Evolutionary conservation across 2,888 invertebrate species (phyloP), one percentile per base, ranked within the genome.

Genomic region (Drosophila multiciliata): DNA sequence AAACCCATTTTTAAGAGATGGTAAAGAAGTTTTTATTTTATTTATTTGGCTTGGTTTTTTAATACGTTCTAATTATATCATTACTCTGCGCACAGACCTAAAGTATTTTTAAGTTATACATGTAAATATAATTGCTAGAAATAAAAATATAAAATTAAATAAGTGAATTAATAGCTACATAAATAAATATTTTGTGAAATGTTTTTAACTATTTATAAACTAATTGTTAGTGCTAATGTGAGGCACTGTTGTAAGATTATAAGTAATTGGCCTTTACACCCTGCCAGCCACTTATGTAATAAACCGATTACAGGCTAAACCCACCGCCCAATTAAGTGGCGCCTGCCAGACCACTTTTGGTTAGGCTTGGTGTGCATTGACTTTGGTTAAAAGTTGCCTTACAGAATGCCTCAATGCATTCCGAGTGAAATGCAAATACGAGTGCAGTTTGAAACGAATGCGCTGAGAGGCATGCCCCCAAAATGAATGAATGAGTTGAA

Each of bases 301-400:
- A 35, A 53, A 32, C 20, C 35, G 49, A 54, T 64, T 52, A 49
- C 26, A 40, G 33, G 29, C 55, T 8, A 32, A 53, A 26, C 29
- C 52, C 20, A 54, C 54, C 54, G 55, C 54, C 54, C 67, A 40
- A 64, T 60, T 64, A 60, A 36, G 23, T 49, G 48, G 42, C 15
- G 7, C 26, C 33, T 38, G 62, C 69, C 50, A 64, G 62, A 62
- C 73, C 53, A 78, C 59, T 62, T 65, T 65, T 65, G 50, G 48
- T 42, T 59, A 48, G 54, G 52, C 57, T 54, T 58, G 74, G 64
- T 75, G 67, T 75, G 72, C 72, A 72, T 80, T 76, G 77, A 78
- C 78, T 80, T 78, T 80, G 60, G 64, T 53, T 63, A 60, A 76
- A 80, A 75, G 80, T 80, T 68, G 60, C 53, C 65, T 26, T 0